Base-by-base conservation (phyloP, 2,888 invertebrate genomes). In the Dione vanillae region DNA sequence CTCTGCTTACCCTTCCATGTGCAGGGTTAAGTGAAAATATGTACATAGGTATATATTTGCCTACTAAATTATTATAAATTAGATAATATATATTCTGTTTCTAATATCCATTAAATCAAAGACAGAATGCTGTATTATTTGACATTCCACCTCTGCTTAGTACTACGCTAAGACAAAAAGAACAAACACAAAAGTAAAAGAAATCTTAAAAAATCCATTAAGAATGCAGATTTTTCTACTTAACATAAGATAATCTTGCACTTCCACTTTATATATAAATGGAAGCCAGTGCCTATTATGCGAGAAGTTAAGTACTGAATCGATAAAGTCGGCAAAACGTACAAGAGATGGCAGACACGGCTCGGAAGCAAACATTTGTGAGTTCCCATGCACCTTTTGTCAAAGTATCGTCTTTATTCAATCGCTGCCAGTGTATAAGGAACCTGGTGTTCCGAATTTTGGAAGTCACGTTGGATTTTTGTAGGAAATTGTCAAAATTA, bases 361-460 rank as follows among this genome's bases (percentile, higher is more conserved):
- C 62, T 66, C 68, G 71, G 65, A 52, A 66, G 77, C 78, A 79
- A 80, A 79, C 80, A 79, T 78, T 81, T 79, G 81, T 75, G 74
- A 73, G 77, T 73, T 78, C 78, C 66, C 70, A 70, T 70, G 66
- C 67, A 70, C 61, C 75, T 74, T 79, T 73, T 73, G 74, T 73
- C 73, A 71, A 67, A 71, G 73, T 74, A 58, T 52, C 79, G 80
- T 54, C 56, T 84, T 82, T 83, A 83, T 83, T 81, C 83, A 74
- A 75, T 45, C 61, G 61, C 11, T n/a, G 61, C 10, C 27, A 45
- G 16, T n/a, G 45, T 43, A 61, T n/a, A 61, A 61, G 61, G 27
- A 45, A 61, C n/a, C 45, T 35, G 45, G 45, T 45, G 43, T 45
- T 45, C 27, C 14, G 45, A 61, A 45, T 45, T 45, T 27, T 45